Percentiles rank a stretch among this genome's conserved stretches.
Evolutionary conservation across 2,888 invertebrate genomes (phyloP).

Genomic region (Synergus itoensis): DNA sequence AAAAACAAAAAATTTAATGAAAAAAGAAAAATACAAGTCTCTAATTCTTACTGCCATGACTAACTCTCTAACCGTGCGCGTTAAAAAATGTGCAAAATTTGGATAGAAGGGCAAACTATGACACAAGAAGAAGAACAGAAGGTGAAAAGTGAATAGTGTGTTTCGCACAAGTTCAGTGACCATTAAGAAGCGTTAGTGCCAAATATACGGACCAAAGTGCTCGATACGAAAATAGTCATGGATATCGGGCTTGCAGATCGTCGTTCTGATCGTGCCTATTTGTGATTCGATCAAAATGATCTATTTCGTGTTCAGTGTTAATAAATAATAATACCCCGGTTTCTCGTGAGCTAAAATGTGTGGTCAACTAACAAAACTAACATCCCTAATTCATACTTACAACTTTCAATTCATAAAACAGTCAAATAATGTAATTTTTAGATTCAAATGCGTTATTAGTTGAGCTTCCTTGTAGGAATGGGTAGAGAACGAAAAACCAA

Average conservation of each 20-base stretch:
- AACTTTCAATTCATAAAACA: not conserved
- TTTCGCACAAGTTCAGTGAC: slow-evolving; percentile 75
- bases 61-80: not conserved
- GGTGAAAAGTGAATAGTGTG: slow-evolving; percentile 58
- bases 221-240: slow-evolving; percentile 70
- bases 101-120: not conserved
- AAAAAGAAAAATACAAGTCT: not conserved
- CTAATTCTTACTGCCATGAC: not conserved
- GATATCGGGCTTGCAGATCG: slow-evolving; percentile 40
- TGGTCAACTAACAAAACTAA: not conserved
- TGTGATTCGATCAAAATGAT: slow-evolving; percentile 6
- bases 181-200: slow-evolving; percentile 74
- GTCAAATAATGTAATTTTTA: not conserved
- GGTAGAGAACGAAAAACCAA: too few species aligned
- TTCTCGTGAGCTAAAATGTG: not conserved
- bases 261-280: slow-evolving; percentile 17
- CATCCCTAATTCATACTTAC: not conserved
- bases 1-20: not conserved
- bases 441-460: not conserved
- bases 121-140: not conserved
- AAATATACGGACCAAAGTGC: slow-evolving; percentile 67
- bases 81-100: slow-evolving; percentile 7
- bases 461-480: not conserved
- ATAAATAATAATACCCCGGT: not conserved
- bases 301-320: not conserved